Evolutionary conservation across 2,888 invertebrate species (phyloP), one percentile per base, ranked within the genome.

Genomic region (Eristalis arbustorum): DNA sequence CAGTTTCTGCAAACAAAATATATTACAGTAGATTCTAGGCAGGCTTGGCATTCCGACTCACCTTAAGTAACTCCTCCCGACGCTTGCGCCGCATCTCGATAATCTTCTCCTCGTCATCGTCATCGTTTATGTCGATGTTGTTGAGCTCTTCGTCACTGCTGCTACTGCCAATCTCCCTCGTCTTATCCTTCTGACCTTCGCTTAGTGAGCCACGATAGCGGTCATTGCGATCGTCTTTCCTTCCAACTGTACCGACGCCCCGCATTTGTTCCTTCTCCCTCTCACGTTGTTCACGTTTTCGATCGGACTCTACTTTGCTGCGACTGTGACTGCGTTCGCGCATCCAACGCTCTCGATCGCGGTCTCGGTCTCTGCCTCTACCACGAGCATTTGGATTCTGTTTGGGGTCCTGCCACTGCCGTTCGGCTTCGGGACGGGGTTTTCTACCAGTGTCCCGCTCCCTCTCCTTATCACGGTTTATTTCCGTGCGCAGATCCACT

Each of bases 31-130:
- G 10, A 3, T 59, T n/a, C 13, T 1, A 25, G 23, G 0, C 22
- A 49, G 2, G n/a, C 18, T 23, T 37, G n/a, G 76, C 89, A 87
- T 90, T 93, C 97, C 14, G 76, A 89, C 88, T 90, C 93, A 97
- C 97, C 95, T 96, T 96, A 78, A 98, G 91, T 6, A 99, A 94
- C 91, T 97, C 97, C 92, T 98, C 98, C 57, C 98, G 94, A 90
- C 98, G 96, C 90, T 97, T 96, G 84, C 98, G 94, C 89, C 98
- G 94, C 90, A 95, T 95, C 91, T 98, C 97, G 91, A 99, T 99
- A 89, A 98, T 97, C 89, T 96, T 96, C 91, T 98, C 98, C 91
- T 98, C 98, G 89, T 98, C 97, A 92, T 98, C 98, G 84, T 98
- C 98, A 88, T 98, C 97, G 22, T 97, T 94, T 74, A 97, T 95